Conservation (phyloP, 2,113 vertebrate genomes). For the Plecotus auritus region DNA sequence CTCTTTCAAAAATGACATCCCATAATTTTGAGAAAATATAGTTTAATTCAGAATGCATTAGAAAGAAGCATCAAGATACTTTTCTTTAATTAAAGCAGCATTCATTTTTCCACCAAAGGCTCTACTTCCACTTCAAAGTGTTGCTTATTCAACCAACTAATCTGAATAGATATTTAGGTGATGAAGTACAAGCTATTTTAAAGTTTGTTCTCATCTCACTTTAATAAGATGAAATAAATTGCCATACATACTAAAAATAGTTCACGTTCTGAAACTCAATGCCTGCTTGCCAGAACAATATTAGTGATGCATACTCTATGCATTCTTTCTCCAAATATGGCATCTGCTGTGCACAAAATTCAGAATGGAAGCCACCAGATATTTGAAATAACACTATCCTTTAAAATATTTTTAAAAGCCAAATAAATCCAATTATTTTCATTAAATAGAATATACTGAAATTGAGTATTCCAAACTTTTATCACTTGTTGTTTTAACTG, state of each 20-base stretch:
- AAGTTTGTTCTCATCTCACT: conserved; percentile 81
- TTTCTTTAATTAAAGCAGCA: conserved; percentile 25
- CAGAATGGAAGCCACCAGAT: conserved; percentile 51
- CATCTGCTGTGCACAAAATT: conserved; percentile 63
- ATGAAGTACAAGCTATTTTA: conserved; percentile 79
- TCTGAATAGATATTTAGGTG: conserved; percentile 54
- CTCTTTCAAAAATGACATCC: not conserved
- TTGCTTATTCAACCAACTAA: conserved; percentile 27
- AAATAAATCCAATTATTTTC: conserved; percentile 8
- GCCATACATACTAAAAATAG: conserved; percentile 79
- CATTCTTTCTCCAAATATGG: conserved; percentile 87
- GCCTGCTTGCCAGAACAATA: conserved; percentile 73
- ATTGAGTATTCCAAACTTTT: not conserved
- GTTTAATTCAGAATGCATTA: not conserved
- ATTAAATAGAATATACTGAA: conserved; percentile 26
- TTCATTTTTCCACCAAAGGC: conserved; percentile 38
- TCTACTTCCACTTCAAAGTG: conserved; percentile 52
- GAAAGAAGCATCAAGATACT: not conserved
- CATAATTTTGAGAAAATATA: conserved; percentile 1
- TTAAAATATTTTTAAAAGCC: conserved; percentile 35
- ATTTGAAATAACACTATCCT: conserved; percentile 35
- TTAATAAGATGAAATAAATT: conserved; percentile 74
- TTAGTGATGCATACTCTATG: conserved; percentile 77
- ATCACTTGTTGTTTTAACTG: conserved; percentile 9
- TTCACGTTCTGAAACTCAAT: conserved; percentile 72